phyloP scores from a whole-genome alignment of 2,797 vertebrate species.

The Arrhamphus sclerolepis region DNA sequence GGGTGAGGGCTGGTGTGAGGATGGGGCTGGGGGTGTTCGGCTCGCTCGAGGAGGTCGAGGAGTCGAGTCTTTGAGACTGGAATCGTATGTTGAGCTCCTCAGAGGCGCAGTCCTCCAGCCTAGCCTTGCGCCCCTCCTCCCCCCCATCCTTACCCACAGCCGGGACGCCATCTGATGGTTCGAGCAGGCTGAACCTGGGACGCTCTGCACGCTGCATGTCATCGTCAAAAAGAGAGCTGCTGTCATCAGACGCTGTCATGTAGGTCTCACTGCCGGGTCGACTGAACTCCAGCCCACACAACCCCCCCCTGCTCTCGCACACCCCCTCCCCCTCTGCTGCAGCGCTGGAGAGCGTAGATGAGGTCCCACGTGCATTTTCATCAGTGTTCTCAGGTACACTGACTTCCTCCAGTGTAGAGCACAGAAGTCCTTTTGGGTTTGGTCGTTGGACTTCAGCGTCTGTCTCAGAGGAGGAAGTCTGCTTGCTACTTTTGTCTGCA shows the following conservation, averaged over 20 bases:
- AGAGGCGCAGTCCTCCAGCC: slow-evolving; percentile 82
- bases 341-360: slow-evolving; percentile 81
- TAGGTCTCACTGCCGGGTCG: slow-evolving; percentile 87
- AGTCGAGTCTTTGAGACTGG: slow-evolving; percentile 89
- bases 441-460: slow-evolving; percentile 64
- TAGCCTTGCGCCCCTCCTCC: slow-evolving; percentile 48
- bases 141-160: slow-evolving; percentile 36
- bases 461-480: slow-evolving; percentile 66
- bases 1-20: slow-evolving; percentile 82
- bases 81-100: slow-evolving; percentile 93
- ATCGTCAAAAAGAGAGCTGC: slow-evolving; percentile 92
- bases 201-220: slow-evolving; percentile 84
- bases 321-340: slow-evolving; percentile 81
- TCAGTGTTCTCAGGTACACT: slow-evolving; percentile 53
- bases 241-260: slow-evolving; percentile 93
- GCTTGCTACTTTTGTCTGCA: slow-evolving; percentile 79
- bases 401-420: slow-evolving; percentile 76
- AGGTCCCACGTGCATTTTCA: slow-evolving; percentile 55
- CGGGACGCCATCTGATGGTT: slow-evolving; percentile 29
- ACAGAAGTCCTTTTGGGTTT: slow-evolving; percentile 53
- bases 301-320: slow-evolving; percentile 71
- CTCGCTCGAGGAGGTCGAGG: slow-evolving; percentile 89
- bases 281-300: slow-evolving; percentile 68
- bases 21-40: slow-evolving; percentile 86
- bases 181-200: slow-evolving; percentile 66